Evolutionary conservation across 2,888 invertebrate species (phyloP), one percentile per base, ranked within the genome.

Genomic region (Myopa testacea): DNA sequence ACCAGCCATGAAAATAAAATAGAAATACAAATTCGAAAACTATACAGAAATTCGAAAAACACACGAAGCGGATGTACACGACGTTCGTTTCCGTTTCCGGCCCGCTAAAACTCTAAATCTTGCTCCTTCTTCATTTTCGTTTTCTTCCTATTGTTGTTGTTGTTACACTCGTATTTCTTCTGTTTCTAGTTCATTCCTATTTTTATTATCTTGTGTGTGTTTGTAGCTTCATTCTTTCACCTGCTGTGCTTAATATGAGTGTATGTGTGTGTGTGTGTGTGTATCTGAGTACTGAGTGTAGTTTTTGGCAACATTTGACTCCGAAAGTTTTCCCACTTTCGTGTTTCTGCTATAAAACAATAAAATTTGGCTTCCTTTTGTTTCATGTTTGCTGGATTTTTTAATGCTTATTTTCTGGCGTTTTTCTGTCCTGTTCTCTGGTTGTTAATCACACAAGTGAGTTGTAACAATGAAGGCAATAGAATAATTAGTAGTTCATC

Each of bases 1-100:
- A 52, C 55, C 6, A 26, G 34, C 8, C 8, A 38, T 26, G 12
- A 40, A 14, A 14, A 62, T 26, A 3, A 10, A 65, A 65, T 38
- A 1, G 8, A 55, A 55, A n/a, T 4, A 55, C 55, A 55, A 55
- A 55, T 55, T 55, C 1, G 1, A 16, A 12, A 55, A 12, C 8
- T n/a, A 55, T 5, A 16, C 55, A n/a, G 55, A 55, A 45, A 55
- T 38, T 38, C 65, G 8, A 65, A 62, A 62, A 58, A 60, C 63
- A 50, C n/a, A 63, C 26, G 37, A 65, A 79, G 69, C 83, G 86
- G 85, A 87, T 85, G 83, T 84, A 84, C 84, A 83, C 82, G 86
- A 85, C 86, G 84, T 86, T 84, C 87, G 83, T 86, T 86, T 86
- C 86, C 86, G 86, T 82, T 87, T 87, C 86, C 86, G 84, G 75